Evolutionary conservation across 2,113 vertebrate genomes (phyloP), one percentile per base, ranked within the genome.

Genomic region (Elephas maximus): DNA sequence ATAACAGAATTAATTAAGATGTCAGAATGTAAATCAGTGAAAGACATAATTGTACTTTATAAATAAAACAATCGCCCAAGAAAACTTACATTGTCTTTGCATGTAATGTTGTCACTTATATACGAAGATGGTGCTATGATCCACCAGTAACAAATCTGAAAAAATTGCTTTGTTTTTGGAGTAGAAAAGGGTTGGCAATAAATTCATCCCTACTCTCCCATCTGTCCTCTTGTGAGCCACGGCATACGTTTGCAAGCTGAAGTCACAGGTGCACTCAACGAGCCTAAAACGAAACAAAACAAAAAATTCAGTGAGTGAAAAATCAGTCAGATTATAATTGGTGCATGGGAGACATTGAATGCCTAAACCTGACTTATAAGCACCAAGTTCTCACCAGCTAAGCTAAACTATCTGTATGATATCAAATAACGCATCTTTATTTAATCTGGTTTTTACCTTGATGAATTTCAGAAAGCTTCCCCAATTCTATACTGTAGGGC

Each of bases 181-280:
- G 37, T n/a, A 60, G 71, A 44, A 88, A 94, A 60, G 17, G 3
- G 33, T 18, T 51, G 62, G 88, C 79, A 81, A 67, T 92, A 77
- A 80, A 91, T 90, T 89, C 41, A 81, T 83, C 48, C 67, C 33
- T 41, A 12, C 48, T 78, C 77, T 87, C 90, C 78, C 81, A 44
- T 53, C 83, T 15, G 57, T 45, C 37, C 88, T 85, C 92, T 85
- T 81, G 79, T 82, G 92, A 94, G 82, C 94, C 86, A 62, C 71
- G 48, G 84, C 85, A 20, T 96, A 95, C 63, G 41, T 3, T 96
- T 92, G 90, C 90, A 97, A 92, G 92, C 78, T 95, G 76, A 84
- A 93, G 90, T 95, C 84, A 81, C 81, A 89, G 95, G 92, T 85
- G 69, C 77, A 77, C 51, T 76, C 41, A 1, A 60, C 83, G 45